A percentile compares a stretch with the other conserved stretches of the same genome.
Evolutionary conservation across 2,888 invertebrate genomes (phyloP).

Genomic region (Hyalella azteca): DNA sequence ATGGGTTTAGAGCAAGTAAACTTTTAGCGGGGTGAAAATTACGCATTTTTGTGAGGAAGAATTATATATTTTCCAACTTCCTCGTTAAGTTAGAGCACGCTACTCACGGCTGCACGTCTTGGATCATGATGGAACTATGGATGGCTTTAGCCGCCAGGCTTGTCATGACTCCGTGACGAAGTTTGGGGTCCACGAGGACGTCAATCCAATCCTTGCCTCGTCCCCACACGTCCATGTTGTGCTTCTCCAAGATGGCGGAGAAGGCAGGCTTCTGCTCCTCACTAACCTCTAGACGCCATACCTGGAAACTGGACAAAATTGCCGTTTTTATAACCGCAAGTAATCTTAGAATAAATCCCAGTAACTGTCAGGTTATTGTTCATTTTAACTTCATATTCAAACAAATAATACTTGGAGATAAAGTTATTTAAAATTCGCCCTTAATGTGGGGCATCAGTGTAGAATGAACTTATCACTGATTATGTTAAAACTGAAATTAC

Average conservation of each 20-base stretch:
- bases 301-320: slow-evolving; percentile 11
- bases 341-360: too few relatives aligned
- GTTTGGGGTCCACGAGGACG: slow-evolving; percentile 33
- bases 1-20: too few relatives aligned
- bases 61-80: neutral
- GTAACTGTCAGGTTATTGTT: too few relatives aligned
- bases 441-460: too few relatives aligned
- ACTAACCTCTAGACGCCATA: slow-evolving; percentile 16
- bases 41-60: neutral
- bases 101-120: slow-evolving; percentile 48
- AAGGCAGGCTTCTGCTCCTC: neutral
- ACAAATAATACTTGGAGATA: too few relatives aligned
- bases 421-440: too few relatives aligned
- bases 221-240: slow-evolving; percentile 41
- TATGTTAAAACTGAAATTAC: too few relatives aligned
- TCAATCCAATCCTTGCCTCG: slow-evolving; percentile 28
- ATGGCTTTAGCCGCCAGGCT: slow-evolving; percentile 21
- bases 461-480: too few relatives aligned
- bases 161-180: neutral
- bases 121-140: slow-evolving; percentile 41
- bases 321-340: too few relatives aligned
- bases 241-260: slow-evolving; percentile 18
- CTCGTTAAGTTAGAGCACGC: neutral
- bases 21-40: too few relatives aligned
- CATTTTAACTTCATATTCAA: too few relatives aligned